Evolutionary conservation across 1,140 invertebrate species (phyloP).

Genomic region (Leptestheria dahalacensis): DNA sequence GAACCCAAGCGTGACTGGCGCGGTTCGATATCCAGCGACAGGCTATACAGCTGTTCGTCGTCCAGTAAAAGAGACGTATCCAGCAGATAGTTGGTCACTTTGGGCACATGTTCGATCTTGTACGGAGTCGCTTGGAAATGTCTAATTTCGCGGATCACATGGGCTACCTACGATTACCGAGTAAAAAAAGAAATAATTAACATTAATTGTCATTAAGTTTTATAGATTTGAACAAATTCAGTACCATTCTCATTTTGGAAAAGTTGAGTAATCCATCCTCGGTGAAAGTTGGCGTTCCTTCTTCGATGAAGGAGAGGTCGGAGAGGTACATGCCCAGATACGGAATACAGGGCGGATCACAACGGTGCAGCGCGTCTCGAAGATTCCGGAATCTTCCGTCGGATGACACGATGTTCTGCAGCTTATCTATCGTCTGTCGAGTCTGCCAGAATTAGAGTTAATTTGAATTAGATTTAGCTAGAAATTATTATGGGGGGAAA

Average conservation of each 20-base stretch:
- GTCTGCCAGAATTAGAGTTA: conserved; percentile 46
- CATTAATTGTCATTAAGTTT: neutral
- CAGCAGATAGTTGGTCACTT: conserved; percentile 57
- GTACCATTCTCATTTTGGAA: conserved; percentile 91
- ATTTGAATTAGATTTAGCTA: no score
- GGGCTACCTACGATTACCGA: conserved; percentile 56
- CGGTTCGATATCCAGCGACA: conserved; percentile 72
- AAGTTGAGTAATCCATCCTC: conserved; percentile 85
- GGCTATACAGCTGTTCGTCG: conserved; percentile 68
- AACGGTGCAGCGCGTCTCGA: conserved; percentile 72
- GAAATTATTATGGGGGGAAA: no score
- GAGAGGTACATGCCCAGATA: conserved; percentile 85
- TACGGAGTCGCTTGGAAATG: conserved; percentile 86
- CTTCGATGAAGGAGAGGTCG: conserved; percentile 86
- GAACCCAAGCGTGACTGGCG: conserved; percentile 39
- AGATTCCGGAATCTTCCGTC: conserved; percentile 78
- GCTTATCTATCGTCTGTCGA: conserved; percentile 69
- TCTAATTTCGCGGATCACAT: conserved; percentile 80
- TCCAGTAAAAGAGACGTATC: conserved; percentile 56
- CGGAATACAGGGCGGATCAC: conserved; percentile 70
- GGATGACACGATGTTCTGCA: conserved; percentile 72
- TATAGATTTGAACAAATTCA: conserved; percentile 14
- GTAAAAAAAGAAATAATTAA: no score
- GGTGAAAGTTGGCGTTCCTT: conserved; percentile 81
- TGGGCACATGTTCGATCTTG: conserved; percentile 45